Base-by-base conservation (phyloP, 2,888 invertebrate genomes). In the Nomada fucata region DNA sequence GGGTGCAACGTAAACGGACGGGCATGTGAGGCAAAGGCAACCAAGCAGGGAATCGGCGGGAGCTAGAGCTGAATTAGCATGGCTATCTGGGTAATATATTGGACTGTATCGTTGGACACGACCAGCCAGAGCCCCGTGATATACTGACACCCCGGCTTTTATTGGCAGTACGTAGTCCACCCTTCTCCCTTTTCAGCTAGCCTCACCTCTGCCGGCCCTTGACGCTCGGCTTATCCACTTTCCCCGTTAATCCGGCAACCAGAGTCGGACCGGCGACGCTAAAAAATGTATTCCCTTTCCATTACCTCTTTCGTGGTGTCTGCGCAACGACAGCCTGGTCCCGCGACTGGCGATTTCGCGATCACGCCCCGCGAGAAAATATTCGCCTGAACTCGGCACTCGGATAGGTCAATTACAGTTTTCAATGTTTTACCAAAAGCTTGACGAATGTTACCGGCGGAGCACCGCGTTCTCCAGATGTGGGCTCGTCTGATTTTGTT, bases 61-160 rank as follows among this genome's bases (percentile, higher is more conserved):
- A 85, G 88, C 86, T 90, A 89, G 87, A 90, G 88, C 89, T 88
- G 91, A 92, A 92, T 92, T 92, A 92, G 91, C 91, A 91, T 91
- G 90, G 91, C 90, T 91, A 92, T 91, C 91, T 91, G 89, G 87
- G 89, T 91, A 92, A 92, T 91, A 91, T 92, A 92, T 91, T 92
- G 91, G 90, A 90, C 87, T 89, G 89, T 90, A 89, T 90, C 89
- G 89, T 89, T 86, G 89, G 87, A 88, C 90, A 89, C 87, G 86
- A 87, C 76, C 85, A 79, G 83, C 84, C 88, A 88, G 87, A 82
- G 84, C 86, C 84, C 82, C 84, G 88, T 90, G 91, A 89, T 91
- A 89, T 91, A 88, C 87, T 86, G 87, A 83, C 85, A 79, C 86
- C 87, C 84, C 82, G 88, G 85, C 83, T 91, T 91, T 91, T 91